These are phyloP conservation scores for Hyperoplus immaculatus DNA, from an alignment of 2,797 vertebrate species.

Conservation along the genomic window DNA sequence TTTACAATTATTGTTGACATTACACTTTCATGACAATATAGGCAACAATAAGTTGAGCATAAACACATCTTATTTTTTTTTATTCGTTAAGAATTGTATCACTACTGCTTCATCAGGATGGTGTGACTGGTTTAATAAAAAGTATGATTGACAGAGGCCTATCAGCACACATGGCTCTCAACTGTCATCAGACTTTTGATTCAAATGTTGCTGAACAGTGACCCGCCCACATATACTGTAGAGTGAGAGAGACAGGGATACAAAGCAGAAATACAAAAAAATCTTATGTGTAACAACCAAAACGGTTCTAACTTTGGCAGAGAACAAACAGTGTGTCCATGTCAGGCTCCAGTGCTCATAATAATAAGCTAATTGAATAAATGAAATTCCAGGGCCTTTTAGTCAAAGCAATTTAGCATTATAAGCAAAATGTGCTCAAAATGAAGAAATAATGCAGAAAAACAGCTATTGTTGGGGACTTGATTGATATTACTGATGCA, in stretches of 20 bases:
- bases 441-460: neutral
- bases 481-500: neutral
- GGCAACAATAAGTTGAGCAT: neutral
- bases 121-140: neutral
- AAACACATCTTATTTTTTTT: neutral
- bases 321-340: neutral
- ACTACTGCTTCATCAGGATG: neutral
- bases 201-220: neutral
- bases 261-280: slow-evolving; percentile 10
- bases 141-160: neutral
- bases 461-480: neutral
- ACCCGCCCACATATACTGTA: neutral
- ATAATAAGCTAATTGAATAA: neutral
- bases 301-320: neutral
- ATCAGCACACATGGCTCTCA: neutral
- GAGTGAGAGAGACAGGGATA: neutral
- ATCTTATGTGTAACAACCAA: slow-evolving; percentile 1
- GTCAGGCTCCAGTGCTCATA: neutral
- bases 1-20: no score
- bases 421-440: neutral
- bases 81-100: neutral
- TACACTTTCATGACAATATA: neutral
- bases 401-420: neutral
- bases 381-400: neutral
- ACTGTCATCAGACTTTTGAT: neutral